Percentiles rank a stretch among this genome's conserved stretches.
Evolutionary conservation across 2,113 vertebrate genomes (phyloP).

Genomic region (Butorides virescens): DNA sequence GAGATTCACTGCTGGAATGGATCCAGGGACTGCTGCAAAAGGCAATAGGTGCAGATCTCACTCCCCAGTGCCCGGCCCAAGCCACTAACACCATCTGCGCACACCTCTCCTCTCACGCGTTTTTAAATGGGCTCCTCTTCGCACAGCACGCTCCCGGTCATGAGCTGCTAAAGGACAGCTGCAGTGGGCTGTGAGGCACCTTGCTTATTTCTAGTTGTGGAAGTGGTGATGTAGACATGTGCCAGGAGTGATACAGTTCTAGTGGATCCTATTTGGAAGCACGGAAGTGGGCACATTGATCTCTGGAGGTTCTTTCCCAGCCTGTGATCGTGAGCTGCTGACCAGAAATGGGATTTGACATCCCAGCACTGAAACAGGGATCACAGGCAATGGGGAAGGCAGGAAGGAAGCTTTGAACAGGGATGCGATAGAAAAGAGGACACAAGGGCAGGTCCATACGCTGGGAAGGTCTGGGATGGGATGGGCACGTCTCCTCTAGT

Average conservation of each 20-base stretch:
- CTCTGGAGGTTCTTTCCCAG: neutral
- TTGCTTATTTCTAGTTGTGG: neutral
- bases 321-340: neutral
- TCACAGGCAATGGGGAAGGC: neutral
- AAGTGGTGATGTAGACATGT: neutral
- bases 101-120: fast-evolving
- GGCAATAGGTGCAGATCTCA: neutral
- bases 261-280: neutral
- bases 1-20: neutral
- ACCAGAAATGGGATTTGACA: neutral
- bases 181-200: neutral
- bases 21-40: neutral
- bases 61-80: neutral
- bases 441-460: fast-evolving
- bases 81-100: neutral
- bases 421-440: neutral
- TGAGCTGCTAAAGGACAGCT: too few species aligned
- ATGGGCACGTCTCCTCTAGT: fast-evolving
- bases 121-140: neutral
- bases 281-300: neutral
- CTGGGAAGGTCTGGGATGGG: too few species aligned
- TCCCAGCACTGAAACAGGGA: neutral
- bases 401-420: neutral
- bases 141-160: fast-evolving
- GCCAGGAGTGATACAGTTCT: neutral